Evolutionary conservation across 2,113 vertebrate species (phyloP), one percentile per base, ranked within the genome.

Genomic region (Solenodon paradoxus): DNA sequence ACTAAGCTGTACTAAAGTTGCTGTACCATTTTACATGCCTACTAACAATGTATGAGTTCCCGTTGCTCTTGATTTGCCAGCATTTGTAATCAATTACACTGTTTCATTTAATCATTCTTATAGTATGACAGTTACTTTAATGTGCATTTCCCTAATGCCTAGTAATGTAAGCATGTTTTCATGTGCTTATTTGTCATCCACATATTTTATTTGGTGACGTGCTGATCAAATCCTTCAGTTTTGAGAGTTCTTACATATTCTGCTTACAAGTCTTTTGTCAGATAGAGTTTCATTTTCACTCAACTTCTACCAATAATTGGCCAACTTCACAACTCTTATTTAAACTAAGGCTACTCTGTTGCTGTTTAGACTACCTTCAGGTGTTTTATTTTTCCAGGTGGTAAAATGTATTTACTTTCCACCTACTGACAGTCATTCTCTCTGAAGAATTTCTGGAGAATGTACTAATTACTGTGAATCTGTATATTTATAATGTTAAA

Each of bases 361-460:
- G 42, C 49, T 68, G 59, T 45, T 57, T 55, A 68, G 38, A 83
- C 55, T 83, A 85, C 2, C 75, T 1, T 55, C 3, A 64, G 75
- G 57, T 26, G 32, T 47, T 80, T 84, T 13, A 80, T 24, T 66
- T 91, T 85, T 72, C 59, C 22, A 49, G 32, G 22, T 32, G 45
- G 28, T 69, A 89, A 85, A 88, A 78, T 71, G 11, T 63, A 91
- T 57, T 95, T 63, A 69, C 57, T 86, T 84, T 47, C 79, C 28
- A 79, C 38, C 49, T 88, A 74, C 12, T 78, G 45, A 57, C 45
- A 81, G 38, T 42, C 53, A 53, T 45, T 40, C 81, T 40, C 53
- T 82, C 53, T 82, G 61, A 93, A 49, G 61, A 94, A 61, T 26
- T 38, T 92, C 35, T 35, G 1, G 9, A 88, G 38, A 85, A 63